A percentile compares a stretch with the other conserved stretches of the same genome.
These are phyloP conservation scores for Acanthaster planci DNA, from an alignment of 35 echinoderm and acorn worm genomes.

Conservation along the genomic window DNA sequence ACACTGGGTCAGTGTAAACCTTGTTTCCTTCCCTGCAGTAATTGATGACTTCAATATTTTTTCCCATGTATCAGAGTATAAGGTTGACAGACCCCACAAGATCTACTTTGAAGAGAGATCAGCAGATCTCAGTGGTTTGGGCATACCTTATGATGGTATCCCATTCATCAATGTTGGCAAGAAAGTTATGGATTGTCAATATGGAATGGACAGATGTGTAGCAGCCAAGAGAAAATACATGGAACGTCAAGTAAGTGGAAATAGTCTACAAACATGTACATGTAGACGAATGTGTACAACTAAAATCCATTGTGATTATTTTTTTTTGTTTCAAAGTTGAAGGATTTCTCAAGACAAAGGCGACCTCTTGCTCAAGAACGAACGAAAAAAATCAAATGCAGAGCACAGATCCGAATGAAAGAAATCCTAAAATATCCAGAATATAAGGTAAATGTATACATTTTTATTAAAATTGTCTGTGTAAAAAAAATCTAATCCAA, in stretches of 20 bases:
- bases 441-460: neutral
- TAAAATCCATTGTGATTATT: neutral
- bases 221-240: constrained; percentile 19
- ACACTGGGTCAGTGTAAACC: too few species aligned
- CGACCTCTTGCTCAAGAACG: constrained; percentile 15
- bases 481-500: too few species aligned
- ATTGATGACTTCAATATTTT: neutral
- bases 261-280: neutral
- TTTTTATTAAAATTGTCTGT: too few species aligned
- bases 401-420: constrained; percentile 13
- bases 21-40: too few species aligned
- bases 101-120: constrained; percentile 26
- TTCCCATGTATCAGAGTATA: neutral
- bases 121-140: neutral
- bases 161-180: constrained; percentile 3
- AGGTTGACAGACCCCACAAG: constrained; percentile 10
- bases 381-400: constrained; percentile 9
- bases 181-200: constrained; percentile 19
- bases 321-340: neutral
- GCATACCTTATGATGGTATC: constrained; percentile 15
- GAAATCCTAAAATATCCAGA: constrained; percentile 19
- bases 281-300: neutral
- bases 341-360: neutral
- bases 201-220: constrained; percentile 6
- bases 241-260: constrained; percentile 13